Base-by-base conservation (phyloP, 2,888 invertebrate species). In the Cyaniris semiargus region DNA sequence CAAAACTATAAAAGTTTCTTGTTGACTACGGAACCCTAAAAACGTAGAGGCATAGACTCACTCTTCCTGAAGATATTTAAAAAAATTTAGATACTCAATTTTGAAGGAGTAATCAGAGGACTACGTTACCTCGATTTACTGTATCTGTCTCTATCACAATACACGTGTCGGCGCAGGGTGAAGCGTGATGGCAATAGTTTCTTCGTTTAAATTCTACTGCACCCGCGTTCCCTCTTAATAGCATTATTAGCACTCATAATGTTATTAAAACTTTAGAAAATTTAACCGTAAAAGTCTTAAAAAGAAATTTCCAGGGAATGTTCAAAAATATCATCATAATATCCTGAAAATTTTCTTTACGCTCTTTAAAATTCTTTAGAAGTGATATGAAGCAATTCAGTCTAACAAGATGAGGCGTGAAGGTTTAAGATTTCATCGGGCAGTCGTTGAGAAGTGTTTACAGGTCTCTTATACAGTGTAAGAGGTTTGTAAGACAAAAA, bases 341-440 rank as follows among this genome's bases (percentile, higher is more conserved):
- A 31, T 34, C 34, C 21, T 53, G 27, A 27, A 74, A 74, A 74
- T 13, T 48, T 48, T 48, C 76, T 76, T 70, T 53, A 56, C 58
- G 10, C 23, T 56, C 77, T 77, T 76, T 76, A 74, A 78, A 78
- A 77, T 77, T 48, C 76, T 74, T 76, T 80, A 79, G 78, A 80
- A 80, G 79, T 81, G 80, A 81, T 82, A 78, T 78, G 81, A 81
- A 83, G 82, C 81, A 84, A 83, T 84, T 83, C 82, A 82, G 82
- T 81, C 79, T 81, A 83, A 82, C 81, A 80, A 83, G 82, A 84
- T 85, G 86, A 80, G 77, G 79, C 79, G 79, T 79, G 79, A 80
- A 87, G 86, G 85, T 89, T 90, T 86, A 88, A 87, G 88, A 85
- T 88, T 88, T 88, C 84, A 88, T 87, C 85, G 81, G 82, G 81